Evolutionary conservation across 37 sponge, comb jelly and placozoan species (phyloP).

Genomic region (Ianthella basta): DNA sequence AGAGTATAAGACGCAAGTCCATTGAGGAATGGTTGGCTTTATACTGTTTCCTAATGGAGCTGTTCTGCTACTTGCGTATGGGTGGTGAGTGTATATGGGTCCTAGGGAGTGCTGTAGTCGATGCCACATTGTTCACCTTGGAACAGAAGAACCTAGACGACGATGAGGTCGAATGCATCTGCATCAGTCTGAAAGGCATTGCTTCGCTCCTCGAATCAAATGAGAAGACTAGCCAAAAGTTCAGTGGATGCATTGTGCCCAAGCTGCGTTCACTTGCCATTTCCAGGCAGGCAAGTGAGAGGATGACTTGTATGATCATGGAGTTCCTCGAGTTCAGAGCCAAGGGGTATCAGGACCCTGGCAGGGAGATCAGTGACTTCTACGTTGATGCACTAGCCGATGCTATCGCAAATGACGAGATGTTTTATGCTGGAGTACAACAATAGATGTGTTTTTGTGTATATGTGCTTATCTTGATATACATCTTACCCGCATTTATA

Average conservation of each 20-base stretch:
- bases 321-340: slow-evolving; percentile 71
- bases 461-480: no score
- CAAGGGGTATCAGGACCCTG: slow-evolving; percentile 64
- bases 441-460: no score
- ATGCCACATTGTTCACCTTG: slow-evolving; percentile 33
- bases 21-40: slow-evolving; percentile 78
- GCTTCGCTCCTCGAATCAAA: slow-evolving; percentile 44
- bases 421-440: slow-evolving; percentile 9
- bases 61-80: slow-evolving; percentile 35
- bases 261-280: slow-evolving; percentile 46
- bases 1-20: slow-evolving; percentile 44
- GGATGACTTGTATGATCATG: slow-evolving; percentile 47
- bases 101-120: slow-evolving; percentile 45
- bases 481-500: no score
- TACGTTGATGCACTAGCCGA: slow-evolving; percentile 73
- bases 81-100: slow-evolving; percentile 26
- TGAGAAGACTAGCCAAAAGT: background rate
- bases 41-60: slow-evolving; percentile 58
- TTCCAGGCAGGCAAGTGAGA: slow-evolving; percentile 29
- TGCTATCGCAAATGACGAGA: slow-evolving; percentile 70
- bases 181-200: slow-evolving; percentile 54
- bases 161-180: slow-evolving; percentile 79
- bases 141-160: slow-evolving; percentile 41
- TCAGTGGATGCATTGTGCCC: background rate
- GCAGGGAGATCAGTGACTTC: slow-evolving; percentile 45